phyloP scores from a whole-genome alignment of 2,113 vertebrate genomes.

The Megaptera novaeangliae region DNA sequence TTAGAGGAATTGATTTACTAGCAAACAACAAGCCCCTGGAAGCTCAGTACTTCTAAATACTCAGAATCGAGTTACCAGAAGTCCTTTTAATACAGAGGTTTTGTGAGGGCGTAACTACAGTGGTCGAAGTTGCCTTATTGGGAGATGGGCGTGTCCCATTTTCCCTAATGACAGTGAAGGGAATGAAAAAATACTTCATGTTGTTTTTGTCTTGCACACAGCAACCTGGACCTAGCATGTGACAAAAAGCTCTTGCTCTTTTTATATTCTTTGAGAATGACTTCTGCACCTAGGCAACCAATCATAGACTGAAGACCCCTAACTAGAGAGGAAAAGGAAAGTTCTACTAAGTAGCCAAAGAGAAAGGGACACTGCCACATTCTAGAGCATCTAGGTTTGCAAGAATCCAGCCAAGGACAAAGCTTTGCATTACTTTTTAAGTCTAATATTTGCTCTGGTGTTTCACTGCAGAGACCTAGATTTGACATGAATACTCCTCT shows the following conservation, averaged over 20 bases:
- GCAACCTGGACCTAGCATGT: not conserved
- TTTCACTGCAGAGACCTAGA: conserved; percentile 19
- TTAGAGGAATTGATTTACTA: conserved; percentile 44
- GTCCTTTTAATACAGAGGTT: not conserved
- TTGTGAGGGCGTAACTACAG: not conserved
- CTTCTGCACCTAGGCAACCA: conserved; percentile 26
- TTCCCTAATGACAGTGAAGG: not conserved
- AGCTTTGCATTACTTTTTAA: not conserved
- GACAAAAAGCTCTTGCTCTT: conserved; percentile 13
- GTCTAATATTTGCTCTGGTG: not conserved
- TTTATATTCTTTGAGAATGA: conserved; percentile 27
- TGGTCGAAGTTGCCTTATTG: not conserved
- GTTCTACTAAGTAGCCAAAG: conserved; percentile 15
- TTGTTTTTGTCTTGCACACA: not conserved
- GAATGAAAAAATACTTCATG: not conserved
- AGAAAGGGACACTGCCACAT: not conserved
- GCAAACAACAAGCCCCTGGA: not conserved
- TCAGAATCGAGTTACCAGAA: not conserved
- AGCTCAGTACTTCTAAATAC: not conserved
- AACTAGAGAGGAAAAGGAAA: not conserved
- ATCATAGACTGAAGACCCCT: not conserved
- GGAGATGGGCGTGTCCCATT: not conserved
- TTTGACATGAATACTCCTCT: not conserved
- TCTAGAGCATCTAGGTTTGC: not conserved
- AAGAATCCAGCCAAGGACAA: not conserved